phyloP scores from a whole-genome alignment of 1,140 invertebrate genomes.

The Araneus ventricosus region DNA sequence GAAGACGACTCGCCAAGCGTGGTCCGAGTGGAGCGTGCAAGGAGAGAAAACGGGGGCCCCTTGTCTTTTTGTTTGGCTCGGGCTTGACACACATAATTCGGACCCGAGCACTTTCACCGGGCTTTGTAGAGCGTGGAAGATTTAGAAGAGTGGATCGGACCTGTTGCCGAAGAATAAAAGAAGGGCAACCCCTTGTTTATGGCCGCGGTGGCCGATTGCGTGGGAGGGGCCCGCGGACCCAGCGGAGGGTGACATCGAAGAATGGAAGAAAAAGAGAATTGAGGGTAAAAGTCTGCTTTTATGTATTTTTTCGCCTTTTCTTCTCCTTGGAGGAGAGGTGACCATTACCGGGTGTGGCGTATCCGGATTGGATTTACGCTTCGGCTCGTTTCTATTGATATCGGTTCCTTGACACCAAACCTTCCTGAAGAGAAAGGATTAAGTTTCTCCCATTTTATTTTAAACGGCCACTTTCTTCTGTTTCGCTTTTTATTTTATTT shows the following conservation, averaged over 20 bases:
- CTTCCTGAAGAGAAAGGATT: constrained; percentile 59
- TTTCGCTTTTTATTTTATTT: background rate
- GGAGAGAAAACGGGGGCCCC: background rate
- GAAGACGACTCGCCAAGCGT: background rate
- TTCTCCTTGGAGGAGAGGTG: constrained; percentile 50
- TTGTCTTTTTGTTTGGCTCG: background rate
- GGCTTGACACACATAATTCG: constrained; percentile 71
- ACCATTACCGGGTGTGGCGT: constrained; percentile 61
- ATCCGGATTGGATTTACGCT: constrained; percentile 70
- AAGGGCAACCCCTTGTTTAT: constrained; percentile 46
- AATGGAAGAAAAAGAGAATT: constrained; percentile 56
- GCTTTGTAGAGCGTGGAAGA: constrained; percentile 74
- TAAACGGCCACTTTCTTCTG: background rate
- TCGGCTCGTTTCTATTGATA: constrained; percentile 60
- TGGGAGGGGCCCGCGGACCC: constrained; percentile 49
- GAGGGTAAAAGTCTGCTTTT: constrained; percentile 73
- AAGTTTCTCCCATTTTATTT: constrained; percentile 17
- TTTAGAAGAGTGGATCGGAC: constrained; percentile 66
- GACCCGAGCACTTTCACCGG: constrained; percentile 57
- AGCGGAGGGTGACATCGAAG: constrained; percentile 61
- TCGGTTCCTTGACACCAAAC: constrained; percentile 70
- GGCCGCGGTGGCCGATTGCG: constrained; percentile 48
- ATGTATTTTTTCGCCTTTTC: constrained; percentile 40
- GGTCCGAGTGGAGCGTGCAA: constrained; percentile 3
- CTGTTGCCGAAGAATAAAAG: constrained; percentile 59